Evolutionary conservation across 2,113 vertebrate genomes (phyloP), one percentile per base, ranked within the genome.

Genomic region (Pionites leucogaster): DNA sequence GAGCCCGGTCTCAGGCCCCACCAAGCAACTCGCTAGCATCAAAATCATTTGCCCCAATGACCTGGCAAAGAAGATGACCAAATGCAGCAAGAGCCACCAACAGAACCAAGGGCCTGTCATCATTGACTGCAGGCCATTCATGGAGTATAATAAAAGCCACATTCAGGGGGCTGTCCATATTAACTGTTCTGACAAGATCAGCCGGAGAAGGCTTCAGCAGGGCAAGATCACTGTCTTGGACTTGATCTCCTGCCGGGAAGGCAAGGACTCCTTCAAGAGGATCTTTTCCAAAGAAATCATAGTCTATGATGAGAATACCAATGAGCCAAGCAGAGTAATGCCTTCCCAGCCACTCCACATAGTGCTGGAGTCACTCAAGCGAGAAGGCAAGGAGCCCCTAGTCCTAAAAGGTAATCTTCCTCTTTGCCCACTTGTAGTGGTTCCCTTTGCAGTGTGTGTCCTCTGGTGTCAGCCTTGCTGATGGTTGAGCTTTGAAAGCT

Each of bases 241-340:
- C 98, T 98, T 99, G 97, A 99, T 99, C 97, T 99, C 99, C 95
- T 99, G 99, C 96, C 98, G 99, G 44, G 98, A 99, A 97, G 99
- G 98, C 98, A 99, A 99, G 96, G 99, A 99, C 98, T 99, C 99
- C 70, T 99, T 99, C 96, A 99, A 99, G 98, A 99, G 99, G 98
- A 99, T 99, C 97, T 99, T 99, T 98, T 99, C 99, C 98, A 99
- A 99, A 99, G 99, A 99, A 97, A 99, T 99, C 6, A 98, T 99
- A 96, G 99, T 99, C 97, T 99, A 99, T 92, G 99, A 99, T 52
- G 99, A 99, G 94, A 99, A 98, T 97, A 99, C 99, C 95, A 97
- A 98, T 69, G 99, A 99, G 74, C 99, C 99, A 11, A 98, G 98
- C 97, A 98, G 99, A 95, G 98, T 99, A 91, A 98, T 98, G 80